phyloP scores from a whole-genome alignment of 2,888 invertebrate species.

The Iselma pallidipennis region DNA sequence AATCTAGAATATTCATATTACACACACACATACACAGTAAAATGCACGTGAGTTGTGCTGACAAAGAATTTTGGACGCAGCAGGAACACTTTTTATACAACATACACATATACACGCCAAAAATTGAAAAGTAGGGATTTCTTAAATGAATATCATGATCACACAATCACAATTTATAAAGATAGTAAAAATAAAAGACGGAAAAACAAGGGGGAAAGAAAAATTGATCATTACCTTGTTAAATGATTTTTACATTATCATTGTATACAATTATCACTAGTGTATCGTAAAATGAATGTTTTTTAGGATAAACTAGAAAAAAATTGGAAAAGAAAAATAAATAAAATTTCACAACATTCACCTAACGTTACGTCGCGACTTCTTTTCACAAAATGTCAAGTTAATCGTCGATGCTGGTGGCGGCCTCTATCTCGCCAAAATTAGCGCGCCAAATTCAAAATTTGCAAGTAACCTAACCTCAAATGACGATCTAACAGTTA shows the following conservation, averaged over 20 bases:
- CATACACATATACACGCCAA: neutral
- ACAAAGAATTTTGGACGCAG: neutral
- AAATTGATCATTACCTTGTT: slow-evolving; percentile 28
- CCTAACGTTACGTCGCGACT: slow-evolving; percentile 42
- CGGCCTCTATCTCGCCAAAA: slow-evolving; percentile 10
- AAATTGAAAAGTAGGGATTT: neutral
- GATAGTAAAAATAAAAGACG: too few species aligned
- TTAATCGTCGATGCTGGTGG: slow-evolving; percentile 9
- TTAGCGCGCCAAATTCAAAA: slow-evolving; percentile 12
- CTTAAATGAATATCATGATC: neutral
- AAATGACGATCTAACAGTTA: too few species aligned
- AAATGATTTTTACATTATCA: slow-evolving; percentile 41
- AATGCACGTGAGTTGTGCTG: neutral
- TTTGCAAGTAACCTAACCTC: neutral
- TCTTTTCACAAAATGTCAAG: slow-evolving; percentile 35
- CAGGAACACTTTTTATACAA: too few species aligned
- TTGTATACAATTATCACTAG: slow-evolving; percentile 24
- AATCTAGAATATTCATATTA: too few species aligned
- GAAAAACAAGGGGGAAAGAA: neutral
- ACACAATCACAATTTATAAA: neutral
- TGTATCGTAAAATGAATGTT: slow-evolving; percentile 22
- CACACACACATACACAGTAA: neutral
- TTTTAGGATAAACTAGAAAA: slow-evolving; percentile 20
- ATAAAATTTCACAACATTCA: slow-evolving; percentile 44
- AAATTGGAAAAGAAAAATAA: slow-evolving; percentile 29